Percentiles rank a stretch among this genome's conserved stretches.
These are phyloP conservation scores for Tachina grossa DNA, from an alignment of 2,888 invertebrate species.

Conservation along the genomic window DNA sequence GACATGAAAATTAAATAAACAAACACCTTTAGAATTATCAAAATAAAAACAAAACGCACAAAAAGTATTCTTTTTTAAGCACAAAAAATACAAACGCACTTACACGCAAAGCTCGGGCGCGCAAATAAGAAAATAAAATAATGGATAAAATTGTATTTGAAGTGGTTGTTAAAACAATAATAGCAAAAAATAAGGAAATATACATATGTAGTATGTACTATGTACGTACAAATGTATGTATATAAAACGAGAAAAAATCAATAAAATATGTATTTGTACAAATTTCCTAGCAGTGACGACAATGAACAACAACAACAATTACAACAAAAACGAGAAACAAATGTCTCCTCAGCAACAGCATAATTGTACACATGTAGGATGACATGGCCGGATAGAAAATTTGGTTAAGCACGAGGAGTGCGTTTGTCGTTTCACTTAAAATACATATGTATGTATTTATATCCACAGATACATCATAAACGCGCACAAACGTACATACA, in stretches of 20 bases:
- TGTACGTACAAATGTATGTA: not conserved
- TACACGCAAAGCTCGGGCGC: not conserved
- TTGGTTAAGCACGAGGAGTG: not conserved
- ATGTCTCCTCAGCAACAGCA: conserved; percentile 59
- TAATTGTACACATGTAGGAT: conserved; percentile 24
- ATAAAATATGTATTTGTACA: conserved; percentile 64
- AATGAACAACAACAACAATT: conserved; percentile 18
- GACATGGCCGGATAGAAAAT: conserved; percentile 8
- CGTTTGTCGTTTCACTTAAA: not conserved
- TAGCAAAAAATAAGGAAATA: not conserved
- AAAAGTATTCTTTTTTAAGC: not conserved
- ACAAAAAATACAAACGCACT: not conserved
- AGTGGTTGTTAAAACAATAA: conserved; percentile 34
- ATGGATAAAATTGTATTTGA: conserved; percentile 37
- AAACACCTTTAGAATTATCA: conserved; percentile 50
- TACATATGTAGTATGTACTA: too few species aligned
- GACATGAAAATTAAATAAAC: conserved; percentile 35
- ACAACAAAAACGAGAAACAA: not conserved
- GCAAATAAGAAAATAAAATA: conserved; percentile 14
- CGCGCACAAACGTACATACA: too few species aligned
- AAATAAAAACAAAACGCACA: conserved; percentile 38
- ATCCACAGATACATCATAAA: not conserved
- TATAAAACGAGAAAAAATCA: conserved; percentile 52
- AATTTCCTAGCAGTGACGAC: conserved; percentile 56
- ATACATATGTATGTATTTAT: not conserved